A percentile compares a stretch with the other conserved stretches of the same genome.
These are phyloP conservation scores for Leucoma salicis DNA, from an alignment of 2,888 invertebrate genomes.

Conservation along the genomic window DNA sequence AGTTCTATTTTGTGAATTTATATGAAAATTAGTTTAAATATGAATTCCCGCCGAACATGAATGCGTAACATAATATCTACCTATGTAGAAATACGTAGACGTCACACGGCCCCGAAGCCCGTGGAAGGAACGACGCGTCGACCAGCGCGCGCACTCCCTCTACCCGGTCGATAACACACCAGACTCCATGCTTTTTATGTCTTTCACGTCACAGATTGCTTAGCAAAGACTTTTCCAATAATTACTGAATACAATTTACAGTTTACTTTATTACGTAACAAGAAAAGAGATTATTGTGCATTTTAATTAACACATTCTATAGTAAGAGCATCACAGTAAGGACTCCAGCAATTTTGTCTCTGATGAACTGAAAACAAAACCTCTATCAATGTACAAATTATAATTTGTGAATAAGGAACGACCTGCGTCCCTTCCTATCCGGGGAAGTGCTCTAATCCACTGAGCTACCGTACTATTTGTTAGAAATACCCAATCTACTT, in stretches of 20 bases:
- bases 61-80: slow-evolving; percentile 14
- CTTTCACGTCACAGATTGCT: slow-evolving; percentile 71
- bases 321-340: background rate
- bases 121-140: slow-evolving; percentile 29
- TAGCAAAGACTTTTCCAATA: slow-evolving; percentile 64
- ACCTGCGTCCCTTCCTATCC: too few relatives aligned
- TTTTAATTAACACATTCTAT: slow-evolving; percentile 6
- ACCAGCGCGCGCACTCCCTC: slow-evolving; percentile 72
- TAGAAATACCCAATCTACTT: too few relatives aligned
- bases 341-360: too few relatives aligned
- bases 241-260: slow-evolving; percentile 55
- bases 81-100: slow-evolving; percentile 24
- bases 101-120: slow-evolving; percentile 32
- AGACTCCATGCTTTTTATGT: slow-evolving; percentile 80
- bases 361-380: too few relatives aligned
- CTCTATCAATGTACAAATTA: too few relatives aligned
- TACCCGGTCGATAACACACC: slow-evolving; percentile 75
- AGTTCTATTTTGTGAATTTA: too few relatives aligned
- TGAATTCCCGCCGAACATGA: background rate
- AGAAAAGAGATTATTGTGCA: slow-evolving; percentile 14
- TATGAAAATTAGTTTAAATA: background rate
- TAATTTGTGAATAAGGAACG: too few relatives aligned
- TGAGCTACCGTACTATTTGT: too few relatives aligned
- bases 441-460: too few relatives aligned
- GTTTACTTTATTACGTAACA: slow-evolving; percentile 35